These are phyloP conservation scores for Lobophora halterata DNA, from an alignment of 2,888 invertebrate genomes.

Conservation along the genomic window DNA sequence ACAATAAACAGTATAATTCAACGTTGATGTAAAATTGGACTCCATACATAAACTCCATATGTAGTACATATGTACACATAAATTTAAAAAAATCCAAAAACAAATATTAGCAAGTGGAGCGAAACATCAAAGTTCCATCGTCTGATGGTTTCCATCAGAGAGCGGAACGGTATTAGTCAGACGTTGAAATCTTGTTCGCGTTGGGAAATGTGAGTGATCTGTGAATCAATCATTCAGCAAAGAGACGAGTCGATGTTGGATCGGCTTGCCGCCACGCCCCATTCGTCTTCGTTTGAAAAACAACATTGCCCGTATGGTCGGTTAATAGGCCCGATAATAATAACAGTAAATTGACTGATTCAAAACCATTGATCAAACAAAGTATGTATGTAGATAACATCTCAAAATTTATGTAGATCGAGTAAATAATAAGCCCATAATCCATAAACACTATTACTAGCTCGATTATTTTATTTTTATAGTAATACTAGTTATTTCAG, in stretches of 20 bases:
- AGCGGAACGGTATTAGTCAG: constrained; percentile 44
- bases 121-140: constrained; percentile 57
- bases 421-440: no score
- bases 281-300: not conserved
- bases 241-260: constrained; percentile 31
- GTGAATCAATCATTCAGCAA: constrained; percentile 51
- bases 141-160: constrained; percentile 52
- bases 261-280: constrained; percentile 2
- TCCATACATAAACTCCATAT: no score
- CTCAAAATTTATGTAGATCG: no score
- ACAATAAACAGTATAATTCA: no score
- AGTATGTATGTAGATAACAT: no score
- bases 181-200: constrained; percentile 49
- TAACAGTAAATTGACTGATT: no score
- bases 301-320: not conserved
- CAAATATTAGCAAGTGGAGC: constrained; percentile 22
- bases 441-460: no score
- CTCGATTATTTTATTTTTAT: no score
- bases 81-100: constrained; percentile 4
- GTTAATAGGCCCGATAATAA: no score
- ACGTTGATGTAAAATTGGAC: no score
- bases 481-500: constrained; percentile 3
- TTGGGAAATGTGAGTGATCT: constrained; percentile 48
- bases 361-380: no score
- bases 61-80: not conserved